A percentile compares a stretch with the other conserved stretches of the same genome.
phyloP scores from a whole-genome alignment of 1,140 invertebrate species.

The Caerostris extrusa region DNA sequence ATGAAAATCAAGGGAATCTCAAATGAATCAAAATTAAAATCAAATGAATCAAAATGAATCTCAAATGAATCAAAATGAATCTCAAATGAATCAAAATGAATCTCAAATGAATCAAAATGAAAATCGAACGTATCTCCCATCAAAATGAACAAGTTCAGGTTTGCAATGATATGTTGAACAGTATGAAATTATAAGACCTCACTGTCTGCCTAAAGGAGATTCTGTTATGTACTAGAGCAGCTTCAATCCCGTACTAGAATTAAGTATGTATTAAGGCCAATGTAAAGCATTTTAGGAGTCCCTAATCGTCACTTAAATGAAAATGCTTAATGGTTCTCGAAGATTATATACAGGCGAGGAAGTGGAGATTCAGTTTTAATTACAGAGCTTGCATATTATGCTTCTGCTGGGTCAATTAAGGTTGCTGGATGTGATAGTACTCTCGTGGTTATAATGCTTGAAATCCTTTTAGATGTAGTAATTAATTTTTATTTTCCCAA shows the following conservation, averaged over 20 bases:
- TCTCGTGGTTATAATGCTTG: neutral
- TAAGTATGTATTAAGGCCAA: neutral
- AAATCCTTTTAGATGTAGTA: neutral
- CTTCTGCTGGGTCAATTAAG: neutral
- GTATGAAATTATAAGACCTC: neutral
- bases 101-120: no score
- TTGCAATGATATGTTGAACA: neutral
- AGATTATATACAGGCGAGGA: neutral
- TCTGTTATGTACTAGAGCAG: neutral
- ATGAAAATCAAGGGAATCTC: no score
- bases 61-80: no score
- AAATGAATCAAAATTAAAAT: no score
- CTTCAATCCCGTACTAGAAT: no score
- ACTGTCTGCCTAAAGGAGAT: neutral
- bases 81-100: no score
- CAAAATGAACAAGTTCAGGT: no score
- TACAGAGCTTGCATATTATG: neutral
- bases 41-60: no score
- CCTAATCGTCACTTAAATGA: conserved; percentile 28
- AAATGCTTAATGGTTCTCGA: neutral
- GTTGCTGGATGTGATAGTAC: neutral
- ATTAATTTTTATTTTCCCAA: neutral
- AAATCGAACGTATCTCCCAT: no score
- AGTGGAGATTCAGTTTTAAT: conserved; percentile 8
- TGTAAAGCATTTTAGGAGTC: neutral